Conservation (phyloP, 2,888 invertebrate species). For the Temnothorax rugatulus region DNA sequence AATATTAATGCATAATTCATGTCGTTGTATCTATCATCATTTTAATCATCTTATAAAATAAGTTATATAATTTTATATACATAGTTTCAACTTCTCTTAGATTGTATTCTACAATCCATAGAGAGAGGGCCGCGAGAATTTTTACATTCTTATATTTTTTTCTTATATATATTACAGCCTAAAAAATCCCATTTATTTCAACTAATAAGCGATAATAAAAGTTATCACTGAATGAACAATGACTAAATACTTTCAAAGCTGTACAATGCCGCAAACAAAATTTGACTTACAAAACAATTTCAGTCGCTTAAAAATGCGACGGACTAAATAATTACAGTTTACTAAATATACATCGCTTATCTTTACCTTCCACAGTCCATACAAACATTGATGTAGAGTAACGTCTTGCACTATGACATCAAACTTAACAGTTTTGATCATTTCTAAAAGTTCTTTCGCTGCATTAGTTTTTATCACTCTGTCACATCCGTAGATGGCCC, state of each 20-base stretch:
- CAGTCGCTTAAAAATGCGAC: background rate
- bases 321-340: background rate
- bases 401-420: conserved; percentile 61
- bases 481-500: conserved; percentile 1
- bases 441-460: conserved; percentile 38
- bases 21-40: too few species aligned
- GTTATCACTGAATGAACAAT: too few species aligned
- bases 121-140: too few species aligned
- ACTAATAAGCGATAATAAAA: too few species aligned
- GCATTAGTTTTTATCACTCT: conserved; percentile 12
- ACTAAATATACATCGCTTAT: background rate
- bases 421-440: conserved; percentile 46
- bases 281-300: background rate
- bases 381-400: conserved; percentile 50
- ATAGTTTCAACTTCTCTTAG: too few species aligned
- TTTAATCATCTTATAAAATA: too few species aligned
- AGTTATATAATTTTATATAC: too few species aligned
- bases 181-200: too few species aligned
- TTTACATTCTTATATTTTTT: too few species aligned
- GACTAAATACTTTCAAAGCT: background rate
- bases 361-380: conserved; percentile 59
- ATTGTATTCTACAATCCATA: too few species aligned
- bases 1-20: too few species aligned
- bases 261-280: background rate
- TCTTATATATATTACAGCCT: too few species aligned